Percentiles rank a stretch among this genome's conserved stretches.
Evolutionary conservation across 2,797 vertebrate genomes (phyloP).

Genomic region (Lepilemur ruficaudatus): DNA sequence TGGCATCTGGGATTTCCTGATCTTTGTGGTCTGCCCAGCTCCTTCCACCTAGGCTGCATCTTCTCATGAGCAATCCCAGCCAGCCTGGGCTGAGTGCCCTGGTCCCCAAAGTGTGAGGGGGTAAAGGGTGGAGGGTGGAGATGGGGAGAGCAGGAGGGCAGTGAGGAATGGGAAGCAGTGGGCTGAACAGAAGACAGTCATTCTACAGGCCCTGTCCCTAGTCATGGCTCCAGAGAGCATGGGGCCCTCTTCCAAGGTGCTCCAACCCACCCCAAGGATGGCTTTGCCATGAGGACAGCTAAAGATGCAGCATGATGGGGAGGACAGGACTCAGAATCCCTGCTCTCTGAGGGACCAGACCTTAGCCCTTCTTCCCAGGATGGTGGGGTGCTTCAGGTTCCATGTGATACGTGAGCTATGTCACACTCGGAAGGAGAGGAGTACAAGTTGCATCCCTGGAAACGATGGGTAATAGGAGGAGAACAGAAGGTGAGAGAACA

Average conservation of each 20-base stretch:
- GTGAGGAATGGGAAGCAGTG: neutral
- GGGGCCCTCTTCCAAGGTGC: neutral
- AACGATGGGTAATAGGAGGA: neutral
- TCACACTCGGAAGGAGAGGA: neutral
- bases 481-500: neutral
- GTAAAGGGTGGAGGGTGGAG: neutral
- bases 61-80: neutral
- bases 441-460: neutral
- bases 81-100: neutral
- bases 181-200: neutral
- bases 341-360: neutral
- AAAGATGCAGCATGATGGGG: neutral
- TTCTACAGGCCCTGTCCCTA: neutral
- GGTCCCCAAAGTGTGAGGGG: neutral
- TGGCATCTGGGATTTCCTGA: neutral
- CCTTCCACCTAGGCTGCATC: neutral
- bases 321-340: neutral
- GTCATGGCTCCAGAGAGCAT: neutral
- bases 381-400: neutral
- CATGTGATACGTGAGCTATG: neutral
- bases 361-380: neutral
- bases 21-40: neutral
- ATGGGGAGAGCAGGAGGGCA: neutral
- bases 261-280: neutral
- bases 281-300: neutral